phyloP scores from a whole-genome alignment of 2,888 invertebrate species.

The Gisinianus flammeolus region DNA sequence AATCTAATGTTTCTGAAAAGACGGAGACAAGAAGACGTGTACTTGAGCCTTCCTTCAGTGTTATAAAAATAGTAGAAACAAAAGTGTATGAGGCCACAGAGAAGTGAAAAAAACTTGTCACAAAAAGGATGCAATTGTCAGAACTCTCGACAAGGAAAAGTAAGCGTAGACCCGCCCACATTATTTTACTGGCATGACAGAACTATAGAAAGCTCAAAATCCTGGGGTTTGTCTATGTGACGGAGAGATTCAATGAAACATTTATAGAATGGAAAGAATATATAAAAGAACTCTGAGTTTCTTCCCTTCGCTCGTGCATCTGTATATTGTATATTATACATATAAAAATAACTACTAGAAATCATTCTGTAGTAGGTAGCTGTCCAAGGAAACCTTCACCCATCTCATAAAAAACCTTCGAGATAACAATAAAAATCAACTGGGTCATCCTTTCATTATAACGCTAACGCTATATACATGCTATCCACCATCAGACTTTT shows the following conservation, averaged over 20 bases:
- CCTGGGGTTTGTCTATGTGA: not conserved
- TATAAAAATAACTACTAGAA: not conserved
- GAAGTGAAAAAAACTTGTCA: slow-evolving; percentile 34
- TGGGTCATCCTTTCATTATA: slow-evolving; percentile 29
- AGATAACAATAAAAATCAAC: slow-evolving; percentile 31
- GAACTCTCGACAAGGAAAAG: slow-evolving; percentile 24
- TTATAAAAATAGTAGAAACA: slow-evolving; percentile 11
- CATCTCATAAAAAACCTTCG: slow-evolving; percentile 23
- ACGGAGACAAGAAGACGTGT: not conserved
- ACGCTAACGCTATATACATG: too few relatives aligned
- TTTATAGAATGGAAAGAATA: not conserved
- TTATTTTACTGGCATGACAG: slow-evolving; percentile 19
- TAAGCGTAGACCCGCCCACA: slow-evolving; percentile 18
- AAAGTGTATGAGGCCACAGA: slow-evolving; percentile 4
- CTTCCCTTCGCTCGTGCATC: too few relatives aligned
- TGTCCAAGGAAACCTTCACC: slow-evolving; percentile 20
- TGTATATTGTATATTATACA: not conserved
- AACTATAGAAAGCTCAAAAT: not conserved
- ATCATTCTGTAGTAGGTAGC: slow-evolving; percentile 5
- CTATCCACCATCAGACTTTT: too few relatives aligned
- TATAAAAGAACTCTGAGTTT: too few relatives aligned
- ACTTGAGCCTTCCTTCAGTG: not conserved
- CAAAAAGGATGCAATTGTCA: slow-evolving; percentile 26
- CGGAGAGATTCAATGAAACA: not conserved
- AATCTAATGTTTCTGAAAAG: not conserved